Percentiles rank a stretch among this genome's conserved stretches.
These are phyloP conservation scores for Megathymus violae DNA, from an alignment of 1,140 invertebrate species.

Conservation along the genomic window DNA sequence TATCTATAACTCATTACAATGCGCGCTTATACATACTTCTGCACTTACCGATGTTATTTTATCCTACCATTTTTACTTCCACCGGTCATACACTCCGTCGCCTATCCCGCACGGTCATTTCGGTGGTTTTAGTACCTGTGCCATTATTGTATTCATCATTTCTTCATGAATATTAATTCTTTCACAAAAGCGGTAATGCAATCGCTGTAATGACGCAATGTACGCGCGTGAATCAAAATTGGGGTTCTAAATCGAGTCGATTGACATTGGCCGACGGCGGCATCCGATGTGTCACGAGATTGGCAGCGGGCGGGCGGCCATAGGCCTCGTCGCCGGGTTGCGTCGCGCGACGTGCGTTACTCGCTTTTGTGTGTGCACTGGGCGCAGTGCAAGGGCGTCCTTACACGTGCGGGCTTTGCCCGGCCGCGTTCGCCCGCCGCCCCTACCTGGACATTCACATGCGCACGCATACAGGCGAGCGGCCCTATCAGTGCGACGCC, in stretches of 20 bases:
- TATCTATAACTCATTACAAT: slow-evolving; percentile 62
- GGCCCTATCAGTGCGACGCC: slow-evolving; percentile 88
- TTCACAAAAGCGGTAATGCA: slow-evolving; percentile 83
- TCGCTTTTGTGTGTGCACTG: slow-evolving; percentile 83
- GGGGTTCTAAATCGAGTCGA: slow-evolving; percentile 49
- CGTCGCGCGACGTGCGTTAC: slow-evolving; percentile 81
- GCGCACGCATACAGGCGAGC: too few relatives aligned
- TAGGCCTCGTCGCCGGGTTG: slow-evolving; percentile 40
- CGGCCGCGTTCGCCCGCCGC: too few relatives aligned
- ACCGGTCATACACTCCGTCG: slow-evolving; percentile 55
- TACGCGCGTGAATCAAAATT: slow-evolving; percentile 63
- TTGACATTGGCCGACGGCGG: slow-evolving; percentile 25
- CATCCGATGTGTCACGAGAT: slow-evolving; percentile 25
- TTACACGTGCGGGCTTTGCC: slow-evolving; percentile 88
- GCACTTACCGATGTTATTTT: slow-evolving; percentile 60
- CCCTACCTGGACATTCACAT: too few relatives aligned
- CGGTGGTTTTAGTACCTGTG: slow-evolving; percentile 59
- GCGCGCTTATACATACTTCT: slow-evolving; percentile 76
- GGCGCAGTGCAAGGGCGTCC: slow-evolving; percentile 84
- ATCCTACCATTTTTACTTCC: slow-evolving; percentile 52
- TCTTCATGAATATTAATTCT: slow-evolving; percentile 81
- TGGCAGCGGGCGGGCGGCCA: slow-evolving; percentile 60
- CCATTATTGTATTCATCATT: slow-evolving; percentile 69
- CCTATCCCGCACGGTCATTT: slow-evolving; percentile 57
- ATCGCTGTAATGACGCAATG: slow-evolving; percentile 74